phyloP scores from a whole-genome alignment of 2,797 vertebrate species.

The Eptatretus atami region DNA sequence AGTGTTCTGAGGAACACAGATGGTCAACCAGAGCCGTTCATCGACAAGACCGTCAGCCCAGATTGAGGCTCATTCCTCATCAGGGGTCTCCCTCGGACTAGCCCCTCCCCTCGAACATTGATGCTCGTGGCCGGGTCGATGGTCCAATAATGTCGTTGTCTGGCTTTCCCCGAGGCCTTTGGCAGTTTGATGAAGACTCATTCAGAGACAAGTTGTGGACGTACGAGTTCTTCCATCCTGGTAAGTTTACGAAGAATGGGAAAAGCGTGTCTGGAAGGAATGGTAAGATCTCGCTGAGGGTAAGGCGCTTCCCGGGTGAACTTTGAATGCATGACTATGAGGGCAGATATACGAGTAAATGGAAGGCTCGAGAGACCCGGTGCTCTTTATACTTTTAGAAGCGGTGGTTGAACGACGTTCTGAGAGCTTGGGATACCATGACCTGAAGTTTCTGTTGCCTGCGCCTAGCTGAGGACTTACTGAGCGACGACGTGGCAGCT shows the following conservation, averaged over 20 bases:
- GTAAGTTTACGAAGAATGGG: constrained; percentile 79
- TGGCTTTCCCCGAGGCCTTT: constrained; percentile 63
- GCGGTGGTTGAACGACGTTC: too few relatives aligned
- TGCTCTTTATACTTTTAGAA: constrained; percentile 55
- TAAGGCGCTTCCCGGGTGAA: constrained; percentile 61
- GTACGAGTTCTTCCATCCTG: constrained; percentile 97
- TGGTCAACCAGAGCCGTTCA: constrained; percentile 84
- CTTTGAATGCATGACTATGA: constrained; percentile 94
- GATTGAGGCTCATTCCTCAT: constrained; percentile 84
- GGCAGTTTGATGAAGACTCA: constrained; percentile 87
- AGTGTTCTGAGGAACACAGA: constrained; percentile 11
- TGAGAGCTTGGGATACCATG: too few relatives aligned
- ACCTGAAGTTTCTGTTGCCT: too few relatives aligned
- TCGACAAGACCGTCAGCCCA: constrained; percentile 97
- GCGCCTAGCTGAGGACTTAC: too few relatives aligned
- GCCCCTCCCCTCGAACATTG: constrained; percentile 98
- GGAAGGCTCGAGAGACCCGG: constrained; percentile 90
- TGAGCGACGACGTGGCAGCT: too few relatives aligned
- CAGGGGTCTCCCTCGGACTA: constrained; percentile 74
- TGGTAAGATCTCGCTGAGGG: constrained; percentile 90
- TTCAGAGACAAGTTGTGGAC: constrained; percentile 94
- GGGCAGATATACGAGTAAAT: constrained; percentile 73
- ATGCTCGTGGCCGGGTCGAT: constrained; percentile 95
- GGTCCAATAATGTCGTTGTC: constrained; percentile 96
- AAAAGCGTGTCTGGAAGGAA: constrained; percentile 70